These are phyloP conservation scores for Danio kyathit DNA, from an alignment of 2,797 vertebrate species.

Conservation along the genomic window DNA sequence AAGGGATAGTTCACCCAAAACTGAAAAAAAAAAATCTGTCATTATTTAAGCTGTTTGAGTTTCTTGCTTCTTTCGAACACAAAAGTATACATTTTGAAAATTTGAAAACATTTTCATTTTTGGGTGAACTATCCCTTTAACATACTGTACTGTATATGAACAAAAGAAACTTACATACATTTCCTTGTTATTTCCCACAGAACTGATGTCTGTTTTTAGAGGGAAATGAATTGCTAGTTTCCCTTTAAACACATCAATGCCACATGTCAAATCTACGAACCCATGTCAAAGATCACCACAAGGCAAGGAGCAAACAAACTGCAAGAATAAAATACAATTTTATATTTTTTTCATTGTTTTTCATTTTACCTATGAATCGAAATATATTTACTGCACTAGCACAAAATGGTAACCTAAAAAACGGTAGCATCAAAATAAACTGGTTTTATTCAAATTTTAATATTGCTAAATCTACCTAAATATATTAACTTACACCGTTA, in stretches of 20 bases:
- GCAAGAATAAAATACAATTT: background rate
- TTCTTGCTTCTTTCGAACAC: too few species aligned
- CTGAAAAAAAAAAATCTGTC: too few species aligned
- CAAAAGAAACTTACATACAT: background rate
- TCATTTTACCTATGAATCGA: background rate
- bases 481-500: too few species aligned
- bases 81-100: too few species aligned
- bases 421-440: too few species aligned
- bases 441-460: too few species aligned
- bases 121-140: too few species aligned
- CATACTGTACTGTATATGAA: background rate
- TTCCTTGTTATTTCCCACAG: background rate
- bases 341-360: background rate
- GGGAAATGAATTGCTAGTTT: background rate
- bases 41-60: too few species aligned
- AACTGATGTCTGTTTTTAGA: background rate
- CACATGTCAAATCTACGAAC: background rate
- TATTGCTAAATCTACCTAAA: too few species aligned
- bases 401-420: too few species aligned
- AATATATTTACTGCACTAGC: background rate
- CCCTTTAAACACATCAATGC: background rate
- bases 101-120: too few species aligned
- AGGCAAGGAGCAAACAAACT: background rate
- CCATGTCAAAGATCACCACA: slow-evolving; percentile 10
- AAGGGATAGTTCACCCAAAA: too few species aligned